Evolutionary conservation across 2,888 invertebrate species (phyloP), one percentile per base, ranked within the genome.

Genomic region (Chalcis sispes): DNA sequence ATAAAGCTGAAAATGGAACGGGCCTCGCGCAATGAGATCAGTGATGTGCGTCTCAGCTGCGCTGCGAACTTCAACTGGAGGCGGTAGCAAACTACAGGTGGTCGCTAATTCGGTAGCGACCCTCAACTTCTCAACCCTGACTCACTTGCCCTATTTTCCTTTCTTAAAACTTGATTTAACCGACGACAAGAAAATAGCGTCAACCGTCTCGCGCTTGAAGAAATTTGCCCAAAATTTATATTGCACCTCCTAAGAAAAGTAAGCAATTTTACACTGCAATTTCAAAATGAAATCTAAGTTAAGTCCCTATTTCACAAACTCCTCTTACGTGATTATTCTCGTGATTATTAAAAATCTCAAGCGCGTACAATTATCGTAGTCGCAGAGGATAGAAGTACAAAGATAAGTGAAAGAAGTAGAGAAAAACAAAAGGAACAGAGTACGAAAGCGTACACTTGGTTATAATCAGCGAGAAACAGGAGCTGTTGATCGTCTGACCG

Each of bases 1-100:
- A 27, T 54, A 10, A 58, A 56, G 36, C 20, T 18, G 7, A 3
- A 2, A 18, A 27, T 4, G n/a, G 29, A 15, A 15, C 10, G 8
- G 52, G n/a, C 15, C 10, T 36, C 23, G 23, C 20, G 18, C 20
- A 4, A 50, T 5, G 3, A 10, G 2, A 15, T 25, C 10, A 7
- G 20, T 7, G 50, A n/a, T 46, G 15, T 25, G 50, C 15, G 8
- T 61, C 27, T 72, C 64, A 54, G 67, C 67, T 23, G 52, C 5
- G 32, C 59, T 20, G n/a, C n/a, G n/a, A n/a, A n/a, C 3, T 46
- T 58, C 8, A 56, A 48, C 40, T 32, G 23, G 32, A 65, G 65
- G 69, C 61, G 46, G 50, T 50, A 58, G 70, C 29, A 50, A 83
- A 87, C 87, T 85, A 87, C 87, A 87, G 87, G 87, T 87, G 87